Base-by-base conservation (phyloP, 2,888 invertebrate species). In the Trichogramma evanescens region DNA sequence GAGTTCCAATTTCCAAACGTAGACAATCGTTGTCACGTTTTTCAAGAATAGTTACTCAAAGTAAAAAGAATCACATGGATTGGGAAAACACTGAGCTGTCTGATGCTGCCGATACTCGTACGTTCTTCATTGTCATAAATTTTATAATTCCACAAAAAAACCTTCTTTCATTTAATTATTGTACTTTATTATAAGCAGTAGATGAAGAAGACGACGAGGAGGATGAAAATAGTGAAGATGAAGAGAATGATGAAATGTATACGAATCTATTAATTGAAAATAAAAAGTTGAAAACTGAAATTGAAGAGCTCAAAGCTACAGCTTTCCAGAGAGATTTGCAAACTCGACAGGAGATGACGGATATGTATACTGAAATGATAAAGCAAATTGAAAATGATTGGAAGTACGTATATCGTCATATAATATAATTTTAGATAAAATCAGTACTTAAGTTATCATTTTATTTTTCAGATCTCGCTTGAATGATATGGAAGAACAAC, bases 311-410 rank as follows among this genome's bases (percentile, higher is more conserved):
- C 5, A 74, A 74, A 55, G 66, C 64, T n/a, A 67, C 72, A 10
- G 62, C 66, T 38, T 58, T 76, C 4, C 63, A 63, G 7, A 69
- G 67, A 26, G 77, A 78, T 60, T 58, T 74, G 4, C 62, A 73
- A 61, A 76, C 71, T 41, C 74, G 77, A 0, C 68, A 72, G 9
- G 76, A 77, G 68, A 64, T 77, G 69, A 66, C 73, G 4, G 69
- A 72, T 6, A 70, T 67, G 54, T 75, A 74, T 13, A 65, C 67
- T 4, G 63, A 64, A 46, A 73, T 75, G 65, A 71, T 77, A 65
- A 68, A 70, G n/a, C 66, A 71, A 50, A 56, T 73, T 43, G 76
- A 77, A 58, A 7, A 49, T 0, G 68, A 74, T 58, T 74, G 72
- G 70, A 73, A 71, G 72, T 71, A 67, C 48, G 68, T 65, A 50